Conservation (phyloP, 2,113 vertebrate species). For the Zapus hudsonius region DNA sequence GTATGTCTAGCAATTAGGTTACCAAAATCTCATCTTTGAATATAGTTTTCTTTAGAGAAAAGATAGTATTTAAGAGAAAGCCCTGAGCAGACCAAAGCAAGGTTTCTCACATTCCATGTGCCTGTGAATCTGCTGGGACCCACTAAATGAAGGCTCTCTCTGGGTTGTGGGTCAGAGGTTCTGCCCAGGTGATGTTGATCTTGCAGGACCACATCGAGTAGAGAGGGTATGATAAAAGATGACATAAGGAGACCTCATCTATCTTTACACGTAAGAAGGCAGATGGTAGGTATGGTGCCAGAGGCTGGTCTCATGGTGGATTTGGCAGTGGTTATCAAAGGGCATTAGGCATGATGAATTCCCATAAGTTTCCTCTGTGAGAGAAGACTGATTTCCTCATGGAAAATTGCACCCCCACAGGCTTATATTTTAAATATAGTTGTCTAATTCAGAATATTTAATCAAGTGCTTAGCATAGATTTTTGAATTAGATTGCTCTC, state of each 20-base stretch:
- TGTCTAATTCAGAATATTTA: slow-evolving; percentile 22
- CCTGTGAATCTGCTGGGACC: neutral
- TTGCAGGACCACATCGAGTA: neutral
- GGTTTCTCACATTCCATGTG: neutral
- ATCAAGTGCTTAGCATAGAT: neutral
- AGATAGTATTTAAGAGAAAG: rapidly evolving
- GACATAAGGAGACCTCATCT: neutral
- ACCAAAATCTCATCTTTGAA: neutral
- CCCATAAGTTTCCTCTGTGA: rapidly evolving
- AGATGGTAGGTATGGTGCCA: neutral
- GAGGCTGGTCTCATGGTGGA: neutral
- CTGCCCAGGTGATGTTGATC: neutral
- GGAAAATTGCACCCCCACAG: neutral
- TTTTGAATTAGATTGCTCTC: slow-evolving; percentile 5
- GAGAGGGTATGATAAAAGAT: neutral
- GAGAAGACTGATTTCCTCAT: neutral
- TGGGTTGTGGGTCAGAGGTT: neutral
- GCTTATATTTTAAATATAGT: neutral
- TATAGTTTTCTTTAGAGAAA: neutral
- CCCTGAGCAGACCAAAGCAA: neutral
- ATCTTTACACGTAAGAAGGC: neutral
- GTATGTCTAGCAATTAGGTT: neutral
- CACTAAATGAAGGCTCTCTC: neutral
- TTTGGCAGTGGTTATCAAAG: neutral
- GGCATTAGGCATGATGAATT: neutral